Evolutionary conservation across 1,140 invertebrate genomes (phyloP), one percentile per base, ranked within the genome.

Genomic region (Ptiloglossa arizonensis): DNA sequence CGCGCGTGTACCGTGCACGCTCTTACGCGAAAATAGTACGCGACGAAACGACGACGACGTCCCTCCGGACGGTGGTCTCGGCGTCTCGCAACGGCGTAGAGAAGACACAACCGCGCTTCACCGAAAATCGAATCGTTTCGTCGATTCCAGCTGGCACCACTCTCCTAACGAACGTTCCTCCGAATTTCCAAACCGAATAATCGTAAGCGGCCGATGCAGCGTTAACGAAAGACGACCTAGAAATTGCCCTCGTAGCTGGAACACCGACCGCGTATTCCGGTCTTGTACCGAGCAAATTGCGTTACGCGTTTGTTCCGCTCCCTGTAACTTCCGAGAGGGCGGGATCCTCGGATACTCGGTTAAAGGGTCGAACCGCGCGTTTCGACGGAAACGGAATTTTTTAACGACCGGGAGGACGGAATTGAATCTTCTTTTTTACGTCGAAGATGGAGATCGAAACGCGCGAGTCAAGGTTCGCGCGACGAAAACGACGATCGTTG

Each of bases 11-110:
- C 38, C 38, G 15, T 59, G 50, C 64, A 27, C 64, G 64, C 73
- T 75, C 68, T 75, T 68, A 59, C 41, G 64, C n/a, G 64, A 68
- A 68, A 68, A 59, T 60, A 57, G 54, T 50, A 46, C 66, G 27
- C 19, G 13, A 54, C 50, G 60, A 76, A 69, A 69, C 56, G 54
- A 41, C 73, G 64, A 69, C 56, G 54, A 41, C 73, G 64, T 60
- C 46, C 54, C 35, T 50, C 73, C 35, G 19, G 24, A 17, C n/a
- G 54, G 27, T 29, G 41, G n/a, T n/a, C 68, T 22, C 22, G 46
- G 2, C 41, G 44, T 50, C 73, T 76, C 29, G 22, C 73, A 69
- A 1, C 13, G 46, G 73, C 54, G 44, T 60, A 60, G n/a, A n/a
- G n/a, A n/a, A n/a, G n/a, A 38, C 13, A 24, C 52, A 19, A 38